phyloP scores from a whole-genome alignment of 2,888 invertebrate genomes.

The Labia minor region DNA sequence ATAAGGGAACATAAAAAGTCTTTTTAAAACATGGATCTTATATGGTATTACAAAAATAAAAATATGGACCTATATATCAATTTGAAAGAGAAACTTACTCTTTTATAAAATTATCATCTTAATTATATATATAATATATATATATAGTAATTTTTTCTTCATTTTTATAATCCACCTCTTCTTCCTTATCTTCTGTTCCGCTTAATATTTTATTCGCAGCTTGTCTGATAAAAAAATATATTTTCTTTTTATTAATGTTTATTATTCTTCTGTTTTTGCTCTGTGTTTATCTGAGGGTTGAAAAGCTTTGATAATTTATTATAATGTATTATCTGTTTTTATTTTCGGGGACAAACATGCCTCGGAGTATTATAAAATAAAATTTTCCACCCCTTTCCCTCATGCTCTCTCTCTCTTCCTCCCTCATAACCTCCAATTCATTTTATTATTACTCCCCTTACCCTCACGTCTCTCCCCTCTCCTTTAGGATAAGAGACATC shows the following conservation, averaged over 20 bases:
- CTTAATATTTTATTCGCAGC: constrained; percentile 6
- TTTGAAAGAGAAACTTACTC: too few relatives aligned
- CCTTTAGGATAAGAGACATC: too few relatives aligned
- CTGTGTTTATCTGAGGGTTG: constrained; percentile 9
- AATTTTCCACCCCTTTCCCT: not conserved
- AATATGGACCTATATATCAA: too few relatives aligned
- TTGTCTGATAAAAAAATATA: constrained; percentile 2
- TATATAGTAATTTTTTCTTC: not conserved
- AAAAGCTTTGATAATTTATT: constrained; percentile 13
- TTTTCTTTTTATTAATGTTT: constrained; percentile 13
- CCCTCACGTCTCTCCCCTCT: too few relatives aligned
- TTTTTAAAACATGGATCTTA: too few relatives aligned
- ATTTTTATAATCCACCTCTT: not conserved
- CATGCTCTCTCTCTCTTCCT: too few relatives aligned
- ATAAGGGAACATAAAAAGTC: too few relatives aligned
- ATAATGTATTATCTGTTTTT: constrained; percentile 13
- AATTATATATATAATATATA: too few relatives aligned
- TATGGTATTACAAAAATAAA: too few relatives aligned
- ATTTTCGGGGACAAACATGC: not conserved
- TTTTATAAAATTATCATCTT: too few relatives aligned
- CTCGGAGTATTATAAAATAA: not conserved
- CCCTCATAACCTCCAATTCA: too few relatives aligned
- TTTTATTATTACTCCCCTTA: too few relatives aligned
- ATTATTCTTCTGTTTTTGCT: constrained; percentile 13
- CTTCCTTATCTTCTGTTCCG: not conserved